phyloP scores from a whole-genome alignment of 1,140 invertebrate genomes.

The Cydia splendana region DNA sequence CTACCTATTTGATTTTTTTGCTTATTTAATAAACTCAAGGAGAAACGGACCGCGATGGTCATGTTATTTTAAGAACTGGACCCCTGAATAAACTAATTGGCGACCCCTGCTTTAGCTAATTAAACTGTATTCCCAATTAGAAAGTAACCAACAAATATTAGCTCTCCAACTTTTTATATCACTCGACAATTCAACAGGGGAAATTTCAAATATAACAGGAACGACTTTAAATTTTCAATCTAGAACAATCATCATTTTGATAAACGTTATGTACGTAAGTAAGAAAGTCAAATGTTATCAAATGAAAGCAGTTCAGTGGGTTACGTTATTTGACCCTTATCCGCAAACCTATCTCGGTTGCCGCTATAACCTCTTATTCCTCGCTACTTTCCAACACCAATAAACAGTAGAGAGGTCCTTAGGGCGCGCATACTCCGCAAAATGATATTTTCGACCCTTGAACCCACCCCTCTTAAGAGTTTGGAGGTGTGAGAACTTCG shows the following conservation, averaged over 20 bases:
- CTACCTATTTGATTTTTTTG: too few species aligned
- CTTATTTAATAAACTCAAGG: too few species aligned
- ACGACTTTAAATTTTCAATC: neutral
- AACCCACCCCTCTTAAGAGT: conserved; percentile 19
- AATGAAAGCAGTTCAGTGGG: neutral
- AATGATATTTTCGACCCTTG: conserved; percentile 23
- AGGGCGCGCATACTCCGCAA: conserved; percentile 15
- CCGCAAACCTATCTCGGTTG: neutral
- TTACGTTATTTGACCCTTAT: conserved; percentile 17
- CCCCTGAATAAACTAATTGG: too few species aligned
- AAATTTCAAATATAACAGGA: too few species aligned
- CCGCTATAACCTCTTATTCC: conserved; percentile 19
- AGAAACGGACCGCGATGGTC: too few species aligned
- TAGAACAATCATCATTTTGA: neutral
- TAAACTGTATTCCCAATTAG: too few species aligned
- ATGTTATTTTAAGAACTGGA: too few species aligned
- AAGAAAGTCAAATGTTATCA: neutral
- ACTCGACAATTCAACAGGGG: neutral
- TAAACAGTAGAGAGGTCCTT: conserved; percentile 19
- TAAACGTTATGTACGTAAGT: neutral
- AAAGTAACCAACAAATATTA: too few species aligned
- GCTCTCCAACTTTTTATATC: too few species aligned
- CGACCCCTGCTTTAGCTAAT: too few species aligned
- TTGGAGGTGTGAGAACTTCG: neutral
- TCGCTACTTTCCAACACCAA: conserved; percentile 25